A percentile compares a stretch with the other conserved stretches of the same genome.
These are phyloP conservation scores for Lutjanus argentimaculatus DNA, from an alignment of 2,797 vertebrate genomes.

Conservation along the genomic window DNA sequence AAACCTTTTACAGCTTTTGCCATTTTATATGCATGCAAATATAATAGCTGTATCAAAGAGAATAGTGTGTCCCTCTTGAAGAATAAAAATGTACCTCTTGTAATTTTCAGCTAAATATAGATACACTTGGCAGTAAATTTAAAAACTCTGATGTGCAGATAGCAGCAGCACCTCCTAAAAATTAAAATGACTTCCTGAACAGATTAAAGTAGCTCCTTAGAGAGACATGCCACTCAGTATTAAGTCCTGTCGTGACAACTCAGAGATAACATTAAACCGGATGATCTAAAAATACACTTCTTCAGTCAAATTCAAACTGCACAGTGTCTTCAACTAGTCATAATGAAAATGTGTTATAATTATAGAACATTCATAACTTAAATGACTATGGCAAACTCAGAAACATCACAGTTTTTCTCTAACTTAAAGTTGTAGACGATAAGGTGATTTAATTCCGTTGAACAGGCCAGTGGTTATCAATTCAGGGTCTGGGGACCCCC, in stretches of 20 bases:
- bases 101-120: neutral
- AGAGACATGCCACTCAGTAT: neutral
- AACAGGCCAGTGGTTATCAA: neutral
- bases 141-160: neutral
- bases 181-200: constrained; percentile 1
- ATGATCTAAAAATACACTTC: neutral
- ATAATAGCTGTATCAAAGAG: neutral
- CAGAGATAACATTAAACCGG: neutral
- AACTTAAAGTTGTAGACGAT: neutral
- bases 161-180: neutral
- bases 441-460: neutral
- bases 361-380: neutral
- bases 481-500: no score
- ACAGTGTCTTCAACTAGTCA: neutral
- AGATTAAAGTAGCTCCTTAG: neutral
- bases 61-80: neutral
- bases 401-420: neutral
- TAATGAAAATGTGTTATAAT: neutral
- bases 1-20: neutral
- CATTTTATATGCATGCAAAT: neutral
- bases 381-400: neutral
- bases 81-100: neutral
- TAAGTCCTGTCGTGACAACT: neutral
- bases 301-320: neutral
- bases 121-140: neutral